Evolutionary conservation across 2,888 invertebrate genomes (phyloP), one percentile per base, ranked within the genome.

Genomic region (Eupithecia tripunctaria): DNA sequence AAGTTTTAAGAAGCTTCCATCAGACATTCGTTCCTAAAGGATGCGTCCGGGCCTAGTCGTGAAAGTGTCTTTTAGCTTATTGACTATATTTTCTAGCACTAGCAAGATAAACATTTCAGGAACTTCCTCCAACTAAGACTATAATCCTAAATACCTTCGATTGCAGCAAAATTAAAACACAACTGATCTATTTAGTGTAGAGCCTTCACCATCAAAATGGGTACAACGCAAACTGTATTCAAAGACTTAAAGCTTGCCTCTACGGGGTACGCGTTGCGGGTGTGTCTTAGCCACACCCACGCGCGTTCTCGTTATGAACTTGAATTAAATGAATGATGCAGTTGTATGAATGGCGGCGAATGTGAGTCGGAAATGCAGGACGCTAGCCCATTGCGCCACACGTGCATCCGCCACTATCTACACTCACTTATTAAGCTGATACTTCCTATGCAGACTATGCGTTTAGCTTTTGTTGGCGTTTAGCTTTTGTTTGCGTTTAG

Each of bases 281-380:
- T 86, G 87, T 88, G 89, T 84, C 76, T 81, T 66, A 82, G 85
- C 85, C 82, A 85, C 88, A 87, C 91, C 91, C 89, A 90, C 91
- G 89, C 87, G 82, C 86, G 84, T 84, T 85, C 83, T 88, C 85
- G 88, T 91, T 91, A 90, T 93, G 91, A 91, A 92, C 92, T 93
- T 92, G 92, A 92, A 93, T 92, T 90, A 91, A 91, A 91, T 93
- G 91, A 93, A 92, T 92, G 93, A 92, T 88, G 90, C 89, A 86
- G 87, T 92, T 92, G 90, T 92, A 91, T 93, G 93, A 93, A 93
- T 93, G 93, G 91, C 88, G 91, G 91, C 89, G 91, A 90, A 89
- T 92, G 91, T 84, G 91, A 90, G 90, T 91, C 92, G 93, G 93
- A 93, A 93, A 91, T 91, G 89, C 89, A 89, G 85, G 85, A 89